Evolutionary conservation across 2,888 invertebrate species (phyloP), one percentile per base, ranked within the genome.

Genomic region (Caenorhabditis doughertyi): DNA sequence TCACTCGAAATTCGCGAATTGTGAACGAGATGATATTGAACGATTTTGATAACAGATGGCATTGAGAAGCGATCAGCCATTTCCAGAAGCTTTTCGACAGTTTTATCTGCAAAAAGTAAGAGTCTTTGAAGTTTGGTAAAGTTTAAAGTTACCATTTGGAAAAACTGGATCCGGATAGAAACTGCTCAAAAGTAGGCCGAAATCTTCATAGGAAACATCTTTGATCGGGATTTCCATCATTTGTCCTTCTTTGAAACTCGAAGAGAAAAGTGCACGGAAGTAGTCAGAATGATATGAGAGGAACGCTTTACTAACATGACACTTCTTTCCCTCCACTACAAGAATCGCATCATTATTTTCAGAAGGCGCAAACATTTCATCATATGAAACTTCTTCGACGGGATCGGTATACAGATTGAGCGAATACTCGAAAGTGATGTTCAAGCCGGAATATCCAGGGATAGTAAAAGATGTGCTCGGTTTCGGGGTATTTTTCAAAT

Each of bases 221-320:
- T 62, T 23, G 9, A 62, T 62, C n/a, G 44, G 44, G 2, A 62
- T 27, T 29, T 27, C 62, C 27, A 13, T 23, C 62, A 62, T 27
- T 44, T 44, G 25, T 27, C 44, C 42, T 27, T 62, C 62, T 27
- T 62, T 62, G 62, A 62, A 62, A 44, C 27, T 44, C 0, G 44
- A 44, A 2, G 62, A 62, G 44, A 62, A 62, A 3, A 62, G 62
- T 11, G 25, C 44, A 18, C 27, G n/a, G 62, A 62, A 62, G 27
- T n/a, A 62, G 44, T 62, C 44, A 2, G 62, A 62, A n/a, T 44
- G 62, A 13, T 8, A 44, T 8, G 62, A 62, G 44, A 62, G 44
- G 9, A 62, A 62, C 44, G 44, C n/a, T 44, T 27, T 62, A 18
- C 8, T 44, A 4, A 62, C 62, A 62, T 62, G 62, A 0, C 44